Evolutionary conservation across 2,113 vertebrate species (phyloP).

Genomic region (Dolichotis patagonum): DNA sequence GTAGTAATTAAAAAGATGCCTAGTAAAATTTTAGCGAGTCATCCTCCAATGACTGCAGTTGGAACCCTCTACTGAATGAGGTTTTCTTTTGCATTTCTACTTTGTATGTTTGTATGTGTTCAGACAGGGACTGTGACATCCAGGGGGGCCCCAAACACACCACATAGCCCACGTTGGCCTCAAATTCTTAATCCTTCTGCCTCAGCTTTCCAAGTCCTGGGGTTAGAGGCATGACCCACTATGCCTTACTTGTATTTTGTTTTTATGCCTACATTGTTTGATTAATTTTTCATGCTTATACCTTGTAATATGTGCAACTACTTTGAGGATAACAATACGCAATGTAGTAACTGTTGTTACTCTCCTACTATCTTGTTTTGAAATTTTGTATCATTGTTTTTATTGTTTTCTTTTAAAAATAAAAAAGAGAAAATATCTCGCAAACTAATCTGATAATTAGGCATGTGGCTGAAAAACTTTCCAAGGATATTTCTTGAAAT

Average conservation of each 20-base stretch:
- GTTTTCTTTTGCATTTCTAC: not conserved
- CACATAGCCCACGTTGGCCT: not conserved
- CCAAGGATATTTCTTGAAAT: not conserved
- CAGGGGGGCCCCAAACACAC: not conserved
- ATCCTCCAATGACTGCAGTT: not conserved
- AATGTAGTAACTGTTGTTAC: too few species aligned
- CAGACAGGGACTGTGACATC: not conserved
- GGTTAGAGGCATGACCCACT: not conserved
- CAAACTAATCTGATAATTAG: not conserved
- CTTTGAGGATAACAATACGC: too few species aligned
- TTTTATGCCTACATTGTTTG: not conserved
- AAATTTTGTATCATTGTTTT: too few species aligned
- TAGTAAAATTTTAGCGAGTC: not conserved
- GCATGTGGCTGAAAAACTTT: not conserved
- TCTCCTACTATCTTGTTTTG: too few species aligned
- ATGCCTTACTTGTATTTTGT: not conserved
- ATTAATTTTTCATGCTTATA: too few species aligned
- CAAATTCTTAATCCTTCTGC: not conserved
- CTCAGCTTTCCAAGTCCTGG: not conserved
- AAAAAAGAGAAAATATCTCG: not conserved
- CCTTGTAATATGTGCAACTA: too few species aligned
- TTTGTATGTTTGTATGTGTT: not conserved
- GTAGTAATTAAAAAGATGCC: conserved; percentile 12
- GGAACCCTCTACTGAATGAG: not conserved
- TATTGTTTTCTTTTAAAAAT: too few species aligned